phyloP scores from a whole-genome alignment of 2,888 invertebrate genomes.

The Leucozona laternaria region DNA sequence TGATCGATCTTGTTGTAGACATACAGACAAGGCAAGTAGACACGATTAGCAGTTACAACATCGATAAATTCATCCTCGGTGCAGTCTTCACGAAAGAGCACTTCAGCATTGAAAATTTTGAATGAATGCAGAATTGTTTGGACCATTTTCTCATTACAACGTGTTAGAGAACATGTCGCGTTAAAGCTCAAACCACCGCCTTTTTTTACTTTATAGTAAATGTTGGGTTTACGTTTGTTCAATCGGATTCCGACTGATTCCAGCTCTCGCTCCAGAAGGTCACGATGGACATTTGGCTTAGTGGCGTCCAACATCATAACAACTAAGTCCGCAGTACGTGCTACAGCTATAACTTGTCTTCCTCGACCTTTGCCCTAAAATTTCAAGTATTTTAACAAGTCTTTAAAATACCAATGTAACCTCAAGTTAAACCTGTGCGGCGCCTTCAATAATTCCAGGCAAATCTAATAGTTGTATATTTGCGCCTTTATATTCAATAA shows the following conservation, averaged over 20 bases:
- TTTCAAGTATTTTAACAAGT: neutral
- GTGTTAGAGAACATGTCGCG: constrained; percentile 96
- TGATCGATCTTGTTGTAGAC: constrained; percentile 99
- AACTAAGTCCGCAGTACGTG: constrained; percentile 98
- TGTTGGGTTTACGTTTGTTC: constrained; percentile 97
- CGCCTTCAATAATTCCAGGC: constrained; percentile 99
- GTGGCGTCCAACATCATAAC: constrained; percentile 99
- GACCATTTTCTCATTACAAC: constrained; percentile 98
- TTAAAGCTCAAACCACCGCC: constrained; percentile 99
- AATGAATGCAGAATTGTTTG: constrained; percentile 99
- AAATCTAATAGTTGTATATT: constrained; percentile 99
- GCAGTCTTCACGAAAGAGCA: constrained; percentile 97
- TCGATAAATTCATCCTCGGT: constrained; percentile 98
- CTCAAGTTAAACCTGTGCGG: constrained; percentile 87
- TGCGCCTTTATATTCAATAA: constrained; percentile 99
- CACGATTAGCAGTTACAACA: constrained; percentile 97
- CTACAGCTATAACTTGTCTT: constrained; percentile 98
- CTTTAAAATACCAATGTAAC: neutral
- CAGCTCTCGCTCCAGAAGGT: constrained; percentile 95
- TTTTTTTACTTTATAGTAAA: constrained; percentile 98
- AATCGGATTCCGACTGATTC: constrained; percentile 99
- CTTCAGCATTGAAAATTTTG: constrained; percentile 98
- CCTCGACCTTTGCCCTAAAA: constrained; percentile 92
- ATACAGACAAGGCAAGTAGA: constrained; percentile 98
- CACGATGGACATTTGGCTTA: constrained; percentile 97